Evolutionary conservation across 2,888 invertebrate genomes (phyloP).

Genomic region (Drosophila lacicola): DNA sequence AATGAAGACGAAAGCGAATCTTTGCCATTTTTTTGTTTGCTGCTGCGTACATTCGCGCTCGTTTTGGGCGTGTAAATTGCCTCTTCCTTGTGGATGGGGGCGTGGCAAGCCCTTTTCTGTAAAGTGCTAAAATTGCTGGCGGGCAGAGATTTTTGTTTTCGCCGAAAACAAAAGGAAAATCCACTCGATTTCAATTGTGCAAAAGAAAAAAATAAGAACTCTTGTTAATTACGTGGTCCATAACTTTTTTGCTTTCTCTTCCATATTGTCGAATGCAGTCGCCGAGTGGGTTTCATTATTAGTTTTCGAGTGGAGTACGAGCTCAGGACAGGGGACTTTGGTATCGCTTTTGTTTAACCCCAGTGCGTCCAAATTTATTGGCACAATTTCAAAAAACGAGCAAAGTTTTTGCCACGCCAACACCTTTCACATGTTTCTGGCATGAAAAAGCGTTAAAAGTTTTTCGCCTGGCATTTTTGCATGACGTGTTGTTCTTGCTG

Average conservation of each 20-base stretch:
- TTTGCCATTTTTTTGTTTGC: slow-evolving; percentile 16
- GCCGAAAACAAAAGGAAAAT: slow-evolving; percentile 26
- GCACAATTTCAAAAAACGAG: slow-evolving; percentile 59
- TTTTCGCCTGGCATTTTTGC: slow-evolving; percentile 51
- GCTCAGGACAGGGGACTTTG: slow-evolving; percentile 3
- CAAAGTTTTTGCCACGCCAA: slow-evolving; percentile 60
- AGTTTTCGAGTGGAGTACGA: slow-evolving; percentile 16
- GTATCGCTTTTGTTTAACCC: slow-evolving; percentile 54
- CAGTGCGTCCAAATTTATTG: slow-evolving; percentile 66
- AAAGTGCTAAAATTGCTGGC: slow-evolving; percentile 54
- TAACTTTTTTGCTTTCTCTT: slow-evolving; percentile 36
- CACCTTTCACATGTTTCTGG: slow-evolving; percentile 74
- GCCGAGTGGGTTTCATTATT: slow-evolving; percentile 44
- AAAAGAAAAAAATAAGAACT: slow-evolving; percentile 36
- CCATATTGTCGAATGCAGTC: slow-evolving; percentile 54
- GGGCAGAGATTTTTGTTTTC: slow-evolving; percentile 17
- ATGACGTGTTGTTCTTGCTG: slow-evolving; percentile 55
- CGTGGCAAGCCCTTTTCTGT: slow-evolving; percentile 19
- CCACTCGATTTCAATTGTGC: slow-evolving; percentile 60
- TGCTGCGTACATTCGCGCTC: not conserved
- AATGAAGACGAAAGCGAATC: slow-evolving; percentile 39
- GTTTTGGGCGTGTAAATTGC: slow-evolving; percentile 61
- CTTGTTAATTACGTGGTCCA: slow-evolving; percentile 67
- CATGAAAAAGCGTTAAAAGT: slow-evolving; percentile 62
- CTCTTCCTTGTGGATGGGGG: slow-evolving; percentile 31